Conservation (phyloP, 2,113 vertebrate species). For the Lepisosteus osseus region DNA sequence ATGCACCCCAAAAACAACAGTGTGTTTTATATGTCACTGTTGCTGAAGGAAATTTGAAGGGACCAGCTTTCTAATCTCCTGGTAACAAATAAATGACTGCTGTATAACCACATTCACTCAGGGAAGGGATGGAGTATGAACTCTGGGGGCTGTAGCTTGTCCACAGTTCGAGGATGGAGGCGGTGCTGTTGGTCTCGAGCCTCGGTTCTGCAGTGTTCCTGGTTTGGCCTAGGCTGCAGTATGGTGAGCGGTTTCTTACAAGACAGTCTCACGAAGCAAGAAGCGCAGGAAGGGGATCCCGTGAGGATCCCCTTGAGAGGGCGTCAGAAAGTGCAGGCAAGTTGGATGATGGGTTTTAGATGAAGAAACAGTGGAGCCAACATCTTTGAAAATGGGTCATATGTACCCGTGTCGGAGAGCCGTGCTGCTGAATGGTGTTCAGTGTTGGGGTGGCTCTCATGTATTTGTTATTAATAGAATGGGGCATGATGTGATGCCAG, state of each 20-base stretch:
- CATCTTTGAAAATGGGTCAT: no score
- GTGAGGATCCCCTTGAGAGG: background rate
- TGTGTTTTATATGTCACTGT: background rate
- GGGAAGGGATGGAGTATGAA: background rate
- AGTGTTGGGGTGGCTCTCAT: no score
- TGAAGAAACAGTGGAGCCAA: no score
- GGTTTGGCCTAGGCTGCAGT: no score
- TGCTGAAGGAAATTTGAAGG: background rate
- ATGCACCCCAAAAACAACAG: background rate
- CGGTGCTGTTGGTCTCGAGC: background rate
- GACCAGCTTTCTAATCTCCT: background rate
- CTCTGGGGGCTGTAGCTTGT: background rate
- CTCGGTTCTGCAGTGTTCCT: no score
- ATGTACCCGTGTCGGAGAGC: no score
- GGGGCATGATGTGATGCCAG: no score
- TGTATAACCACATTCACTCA: background rate
- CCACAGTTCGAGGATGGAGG: background rate
- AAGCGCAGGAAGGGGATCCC: no score
- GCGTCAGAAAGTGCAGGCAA: background rate
- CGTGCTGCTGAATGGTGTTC: no score
- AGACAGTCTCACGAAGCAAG: no score
- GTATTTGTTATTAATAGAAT: no score
- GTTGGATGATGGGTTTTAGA: background rate
- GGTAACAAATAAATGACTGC: background rate
- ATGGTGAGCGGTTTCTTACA: no score